phyloP scores from a whole-genome alignment of 2,888 invertebrate genomes.

The Suillia variegata region DNA sequence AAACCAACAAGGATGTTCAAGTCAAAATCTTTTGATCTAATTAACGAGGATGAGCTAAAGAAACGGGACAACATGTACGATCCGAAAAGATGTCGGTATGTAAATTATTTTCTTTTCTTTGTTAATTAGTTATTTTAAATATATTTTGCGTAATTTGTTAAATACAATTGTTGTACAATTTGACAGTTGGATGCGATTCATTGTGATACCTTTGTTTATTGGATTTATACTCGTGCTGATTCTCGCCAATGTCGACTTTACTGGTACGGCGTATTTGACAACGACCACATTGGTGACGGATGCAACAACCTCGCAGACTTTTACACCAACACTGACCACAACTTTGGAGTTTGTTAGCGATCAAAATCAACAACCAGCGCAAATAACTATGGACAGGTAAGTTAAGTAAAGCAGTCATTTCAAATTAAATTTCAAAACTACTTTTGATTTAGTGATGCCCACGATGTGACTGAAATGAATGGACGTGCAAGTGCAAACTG shows the following conservation, averaged over 20 bases:
- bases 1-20: constrained; percentile 46
- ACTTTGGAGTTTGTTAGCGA: too few relatives aligned
- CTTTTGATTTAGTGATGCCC: too few relatives aligned
- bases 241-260: constrained; percentile 47
- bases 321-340: too few relatives aligned
- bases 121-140: too few relatives aligned
- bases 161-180: too few relatives aligned
- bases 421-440: too few relatives aligned
- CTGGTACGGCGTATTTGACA: constrained; percentile 23
- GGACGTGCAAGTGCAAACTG: too few relatives aligned
- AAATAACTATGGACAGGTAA: too few relatives aligned
- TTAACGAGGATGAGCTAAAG: constrained; percentile 32
- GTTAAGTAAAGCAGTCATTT: too few relatives aligned
- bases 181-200: constrained; percentile 49
- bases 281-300: constrained; percentile 14
- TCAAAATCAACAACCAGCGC: too few relatives aligned
- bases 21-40: constrained; percentile 46
- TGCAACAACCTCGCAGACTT: constrained; percentile 8
- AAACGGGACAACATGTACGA: constrained; percentile 38
- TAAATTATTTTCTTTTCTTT: neutral
- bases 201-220: constrained; percentile 34
- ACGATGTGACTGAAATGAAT: too few relatives aligned
- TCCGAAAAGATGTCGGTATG: constrained; percentile 35
- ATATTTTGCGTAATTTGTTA: too few relatives aligned
- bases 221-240: constrained; percentile 44